Conservation (phyloP, 2,797 vertebrate species). For the Perodicticus potto region DNA sequence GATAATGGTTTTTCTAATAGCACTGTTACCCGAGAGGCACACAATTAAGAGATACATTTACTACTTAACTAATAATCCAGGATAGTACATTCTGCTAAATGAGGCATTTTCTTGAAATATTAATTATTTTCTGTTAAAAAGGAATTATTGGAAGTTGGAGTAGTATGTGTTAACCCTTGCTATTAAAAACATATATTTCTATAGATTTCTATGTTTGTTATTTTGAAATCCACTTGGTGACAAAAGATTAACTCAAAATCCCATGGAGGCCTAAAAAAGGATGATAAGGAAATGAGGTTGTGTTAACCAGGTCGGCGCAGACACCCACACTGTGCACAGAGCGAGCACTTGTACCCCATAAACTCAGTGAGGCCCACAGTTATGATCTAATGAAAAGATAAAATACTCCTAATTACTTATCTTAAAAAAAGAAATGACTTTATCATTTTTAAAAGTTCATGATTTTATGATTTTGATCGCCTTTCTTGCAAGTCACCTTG, state of each 20-base stretch:
- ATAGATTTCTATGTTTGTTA: neutral
- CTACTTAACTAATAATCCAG: constrained; percentile 17
- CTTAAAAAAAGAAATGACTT: too few species aligned
- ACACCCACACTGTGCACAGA: too few species aligned
- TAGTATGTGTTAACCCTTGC: neutral
- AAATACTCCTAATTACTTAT: too few species aligned
- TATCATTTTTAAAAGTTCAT: neutral
- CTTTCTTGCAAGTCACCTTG: neutral
- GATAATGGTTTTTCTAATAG: constrained; percentile 39
- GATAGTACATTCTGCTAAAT: neutral
- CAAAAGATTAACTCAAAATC: neutral
- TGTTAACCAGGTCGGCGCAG: too few species aligned
- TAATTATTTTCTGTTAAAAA: constrained; percentile 40
- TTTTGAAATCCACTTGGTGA: neutral
- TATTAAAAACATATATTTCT: neutral
- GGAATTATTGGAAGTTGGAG: neutral
- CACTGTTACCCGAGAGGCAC: neutral
- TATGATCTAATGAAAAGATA: too few species aligned
- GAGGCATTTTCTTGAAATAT: constrained; percentile 34
- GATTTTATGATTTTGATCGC: constrained; percentile 15
- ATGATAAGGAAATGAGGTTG: neutral
- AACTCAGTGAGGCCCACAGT: too few species aligned
- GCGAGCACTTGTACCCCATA: too few species aligned
- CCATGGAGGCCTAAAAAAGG: neutral
- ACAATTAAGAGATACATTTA: neutral